Base-by-base conservation (phyloP, 2,888 invertebrate species). In the Amorpha juglandis region DNA sequence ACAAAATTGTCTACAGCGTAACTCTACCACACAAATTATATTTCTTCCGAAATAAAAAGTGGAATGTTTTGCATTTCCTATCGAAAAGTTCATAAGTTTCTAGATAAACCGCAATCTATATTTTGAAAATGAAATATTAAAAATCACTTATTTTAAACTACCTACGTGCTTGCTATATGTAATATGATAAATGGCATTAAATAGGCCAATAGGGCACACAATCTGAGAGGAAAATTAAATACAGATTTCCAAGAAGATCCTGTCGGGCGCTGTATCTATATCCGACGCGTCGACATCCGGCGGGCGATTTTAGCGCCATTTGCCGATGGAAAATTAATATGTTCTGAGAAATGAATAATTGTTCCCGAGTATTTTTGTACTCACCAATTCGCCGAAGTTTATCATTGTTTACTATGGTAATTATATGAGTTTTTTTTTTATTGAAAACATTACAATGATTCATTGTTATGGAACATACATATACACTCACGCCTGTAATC, bases 191-290 rank as follows among this genome's bases (percentile, higher is more conserved):
- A 62, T 38, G 33, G 38, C 51, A 52, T 45, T 66, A 63, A 35
- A 35, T 66, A 48, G 66, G 63, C 16, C 53, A 66, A 16, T 42
- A 19, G 33, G 19, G 47, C 42, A 33, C n/a, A 33, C 11, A 62
- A 66, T 66, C 66, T n/a, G 12, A 66, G 45, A 63, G 66, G 66
- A 66, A 53, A 63, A 62, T 62, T 50, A 33, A 63, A 51, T 62
- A 19, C n/a, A 35, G 52, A 50, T 51, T 66, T 63, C 66, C 66
- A 63, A 66, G 66, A 53, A 66, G 63, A 66, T 53, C 50, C 51
- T 63, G 52, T 66, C 63, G 62, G 52, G 35, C 51, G 63, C 51
- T 66, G 51, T 63, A 63, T 47, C 50, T 62, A 27, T 66, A 66
- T 66, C 63, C 66, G 63, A 9, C 48, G 51, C 50, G 19, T 12